Evolutionary conservation across 2,888 invertebrate species (phyloP), one percentile per base, ranked within the genome.

Genomic region (Dermolepida albohirtum): DNA sequence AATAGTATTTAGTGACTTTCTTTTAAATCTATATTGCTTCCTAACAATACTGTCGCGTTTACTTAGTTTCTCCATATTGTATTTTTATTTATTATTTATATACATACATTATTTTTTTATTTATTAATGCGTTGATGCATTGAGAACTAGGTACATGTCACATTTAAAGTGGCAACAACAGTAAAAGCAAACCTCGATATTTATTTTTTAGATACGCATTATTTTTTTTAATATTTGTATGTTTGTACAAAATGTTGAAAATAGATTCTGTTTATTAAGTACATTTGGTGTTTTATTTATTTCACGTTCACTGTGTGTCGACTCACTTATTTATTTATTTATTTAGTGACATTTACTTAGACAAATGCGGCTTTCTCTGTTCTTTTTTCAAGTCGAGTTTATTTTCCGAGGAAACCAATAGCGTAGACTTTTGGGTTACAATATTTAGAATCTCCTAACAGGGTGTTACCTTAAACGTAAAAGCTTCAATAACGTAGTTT

Each of bases 51-150:
- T 59, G 29, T 59, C 59, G 59, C 59, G 59, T 59, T 11, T 29
- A 59, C 43, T n/a, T 44, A 59, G 44, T 59, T 44, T 44, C 27
- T 59, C 59, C 44, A 44, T 27, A 43, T 14, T 47, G 34, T 41
- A 55, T 41, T 55, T 44, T 43, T 69, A 69, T 62, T 22, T 84
- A 66, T 66, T 85, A 85, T 85, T 85, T 86, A 86, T 85, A 85
- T 85, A 85, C 85, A 84, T 85, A 84, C 85, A 85, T 86, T 74
- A 71, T 75, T 76, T 76, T 76, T 87, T 50, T 82, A 86, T 86
- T 86, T 86, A 86, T 87, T 86, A 86, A 86, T 78, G 78, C 79
- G 77, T 44, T 16, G 74, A 70, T 75, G 82, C 81, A 81, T 81
- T 81, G 14, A 44, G 78, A 74, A 78, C 83, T 82, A 82, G 83